Evolutionary conservation across 2,113 vertebrate genomes (phyloP), one percentile per base, ranked within the genome.

Genomic region (Clinocottus analis): DNA sequence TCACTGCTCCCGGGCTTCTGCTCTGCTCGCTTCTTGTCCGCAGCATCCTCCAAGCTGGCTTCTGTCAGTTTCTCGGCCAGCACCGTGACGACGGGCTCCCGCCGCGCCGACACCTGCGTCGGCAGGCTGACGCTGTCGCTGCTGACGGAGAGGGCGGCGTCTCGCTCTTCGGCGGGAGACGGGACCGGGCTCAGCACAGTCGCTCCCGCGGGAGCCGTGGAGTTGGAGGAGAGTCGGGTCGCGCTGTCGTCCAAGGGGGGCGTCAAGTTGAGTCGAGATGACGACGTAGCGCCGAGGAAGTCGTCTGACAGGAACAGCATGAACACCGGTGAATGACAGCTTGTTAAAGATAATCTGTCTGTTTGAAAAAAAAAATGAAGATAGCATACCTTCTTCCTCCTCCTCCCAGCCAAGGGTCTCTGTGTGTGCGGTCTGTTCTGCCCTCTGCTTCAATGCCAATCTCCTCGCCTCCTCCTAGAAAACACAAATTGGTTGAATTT

Each of bases 361-460:
- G 9, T 19, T 19, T 21, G 45, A 13, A 4, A 31, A 1, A 60
- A 60, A 70, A 47, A 68, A 10, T 9, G 14, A 43, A 33, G 10
- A 0, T 0, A 19, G 6, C 79, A 21, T 82, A 93, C 92, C 98
- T 27, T 43, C 41, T 13, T 43, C 98, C 59, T 99, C 98, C 89
- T 99, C 98, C 68, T 99, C 98, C 95, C 98, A 99, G 89, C 95
- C 96, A 11, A 96, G 94, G 55, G 95, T 95, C 88, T 99, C 97
- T 0, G 92, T 95, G 76, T 97, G 95, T 47, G 96, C 84, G 23
- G 92, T 95, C 87, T 96, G 96, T 53, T 99, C 97, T 0, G 97
- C 98, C 80, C 97, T 94, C 86, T 98, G 97, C 92, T 99, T 99
- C 92, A 99, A 87, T 0, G 96, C 97, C 84, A 98, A 94, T 90